Base-by-base conservation (phyloP, 2,113 vertebrate genomes). In the Alligator sinensis region DNA sequence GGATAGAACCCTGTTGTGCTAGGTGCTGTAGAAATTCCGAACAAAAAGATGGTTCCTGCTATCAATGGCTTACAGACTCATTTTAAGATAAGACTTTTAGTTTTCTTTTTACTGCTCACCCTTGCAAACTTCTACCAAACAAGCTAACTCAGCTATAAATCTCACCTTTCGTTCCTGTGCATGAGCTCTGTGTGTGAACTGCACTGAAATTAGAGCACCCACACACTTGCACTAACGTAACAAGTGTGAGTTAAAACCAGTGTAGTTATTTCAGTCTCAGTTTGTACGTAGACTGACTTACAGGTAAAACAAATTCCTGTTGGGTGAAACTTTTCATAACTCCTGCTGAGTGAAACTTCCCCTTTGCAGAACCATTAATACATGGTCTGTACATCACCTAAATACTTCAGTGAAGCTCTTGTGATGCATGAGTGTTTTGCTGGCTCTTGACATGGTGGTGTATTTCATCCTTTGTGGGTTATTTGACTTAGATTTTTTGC, bases 291-390 rank as follows among this genome's bases (percentile, higher is more conserved):
- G 7, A 47, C 47, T 47, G 47, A 47, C 47, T 47, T 3, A 9
- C 47, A 47, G 8, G 47, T 47, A 47, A 47, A 47, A 47, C 47
- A 47, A 47, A 47, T 47, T 47, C 47, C 47, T 47, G 47, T 7
- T 9, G 60, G 79, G 27, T n/a, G 9, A 92, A 60, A 55, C 8
- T 82, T 83, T n/a, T n/a, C n/a, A n/a, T n/a, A n/a, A n/a, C n/a
- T n/a, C n/a, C 47, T 47, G 47, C 47, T 9, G 60, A 76, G 27
- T n/a, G 9, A 92, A 60, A 55, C 8, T 82, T 83, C 90, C 34
- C 94, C 59, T 95, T 94, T 88, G 81, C 92, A 82, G 94, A 88
- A n/a, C 47, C 60, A 54, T 86, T 62, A 75, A 17, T 30, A 3
- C 2, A 57, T 10, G 66, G 83, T 22, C 1, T 24, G 60, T 79